Percentiles rank a stretch among this genome's conserved stretches.
Evolutionary conservation across 2,113 vertebrate species (phyloP).

Genomic region (Trematocara macrostoma): DNA sequence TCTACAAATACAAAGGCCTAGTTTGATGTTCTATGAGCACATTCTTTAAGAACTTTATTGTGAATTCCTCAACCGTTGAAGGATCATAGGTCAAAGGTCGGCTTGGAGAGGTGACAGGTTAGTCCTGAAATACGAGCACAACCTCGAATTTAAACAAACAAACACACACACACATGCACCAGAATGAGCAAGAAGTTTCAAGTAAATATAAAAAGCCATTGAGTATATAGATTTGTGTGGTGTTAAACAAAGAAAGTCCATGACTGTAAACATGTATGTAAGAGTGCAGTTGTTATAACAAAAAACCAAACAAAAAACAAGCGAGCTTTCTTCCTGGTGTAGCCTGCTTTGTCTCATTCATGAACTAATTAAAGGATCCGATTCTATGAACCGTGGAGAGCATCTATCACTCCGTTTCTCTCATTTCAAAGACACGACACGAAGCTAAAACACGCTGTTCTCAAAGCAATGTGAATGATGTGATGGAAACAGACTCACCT

Average conservation of each 20-base stretch:
- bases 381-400: slow-evolving; percentile 61
- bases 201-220: slow-evolving; percentile 74
- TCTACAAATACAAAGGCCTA: slow-evolving; percentile 53
- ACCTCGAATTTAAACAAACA: neutral
- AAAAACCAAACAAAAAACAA: slow-evolving; percentile 21
- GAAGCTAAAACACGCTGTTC: slow-evolving; percentile 5
- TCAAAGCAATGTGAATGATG: slow-evolving; percentile 3
- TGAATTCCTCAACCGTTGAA: slow-evolving; percentile 67
- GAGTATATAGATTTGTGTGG: slow-evolving; percentile 75
- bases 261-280: slow-evolving; percentile 78
- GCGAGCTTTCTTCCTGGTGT: slow-evolving; percentile 65
- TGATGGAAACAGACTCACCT: slow-evolving; percentile 36
- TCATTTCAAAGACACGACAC: neutral
- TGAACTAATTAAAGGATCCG: slow-evolving; percentile 62
- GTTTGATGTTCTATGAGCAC: slow-evolving; percentile 56
- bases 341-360: slow-evolving; percentile 79
- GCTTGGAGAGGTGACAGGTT: slow-evolving; percentile 33
- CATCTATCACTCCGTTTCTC: neutral
- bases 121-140: slow-evolving; percentile 43
- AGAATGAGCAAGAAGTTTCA: slow-evolving; percentile 44
- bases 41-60: slow-evolving; percentile 74
- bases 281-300: slow-evolving; percentile 77
- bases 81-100: slow-evolving; percentile 66
- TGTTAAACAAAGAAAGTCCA: slow-evolving; percentile 73
- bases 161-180: neutral